A percentile compares a stretch with the other conserved stretches of the same genome.
Conservation (phyloP, 1,140 invertebrate species). For the Euglossa dilemma region DNA sequence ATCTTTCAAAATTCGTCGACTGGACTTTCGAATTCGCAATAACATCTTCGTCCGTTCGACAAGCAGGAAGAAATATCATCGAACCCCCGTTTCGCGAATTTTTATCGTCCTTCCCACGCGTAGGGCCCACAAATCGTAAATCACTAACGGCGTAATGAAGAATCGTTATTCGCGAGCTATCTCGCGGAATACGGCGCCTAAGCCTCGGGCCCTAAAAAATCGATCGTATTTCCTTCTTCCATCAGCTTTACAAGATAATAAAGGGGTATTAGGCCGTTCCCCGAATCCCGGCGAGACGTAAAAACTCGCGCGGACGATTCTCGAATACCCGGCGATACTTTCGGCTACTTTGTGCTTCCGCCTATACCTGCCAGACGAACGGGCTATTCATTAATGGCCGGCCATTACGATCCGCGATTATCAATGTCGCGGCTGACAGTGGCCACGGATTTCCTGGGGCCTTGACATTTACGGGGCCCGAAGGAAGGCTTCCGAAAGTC, state of each 20-base stretch:
- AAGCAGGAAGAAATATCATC: not conserved
- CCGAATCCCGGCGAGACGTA: constrained; percentile 49
- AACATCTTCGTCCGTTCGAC: no score
- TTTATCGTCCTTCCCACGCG: not conserved
- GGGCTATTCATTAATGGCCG: constrained; percentile 62
- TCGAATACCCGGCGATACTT: no score
- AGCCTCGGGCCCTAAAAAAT: not conserved
- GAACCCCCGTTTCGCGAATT: not conserved
- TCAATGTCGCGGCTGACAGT: not conserved
- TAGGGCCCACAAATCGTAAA: not conserved
- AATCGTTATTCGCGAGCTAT: not conserved
- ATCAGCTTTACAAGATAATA: constrained; percentile 29
- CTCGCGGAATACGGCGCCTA: not conserved
- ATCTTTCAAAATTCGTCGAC: no score
- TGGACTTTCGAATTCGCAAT: no score
- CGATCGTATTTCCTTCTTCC: not conserved
- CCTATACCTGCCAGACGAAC: constrained; percentile 59
- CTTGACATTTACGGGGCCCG: constrained; percentile 54
- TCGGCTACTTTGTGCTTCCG: constrained; percentile 64
- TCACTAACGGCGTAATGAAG: no score
- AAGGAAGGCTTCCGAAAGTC: constrained; percentile 30
- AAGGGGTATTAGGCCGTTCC: constrained; percentile 38
- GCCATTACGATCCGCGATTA: constrained; percentile 19
- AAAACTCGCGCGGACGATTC: constrained; percentile 20
- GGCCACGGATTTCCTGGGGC: not conserved